A percentile compares a stretch with the other conserved stretches of the same genome.
Conservation (phyloP, 1,140 invertebrate genomes). For the Aethina tumida region DNA sequence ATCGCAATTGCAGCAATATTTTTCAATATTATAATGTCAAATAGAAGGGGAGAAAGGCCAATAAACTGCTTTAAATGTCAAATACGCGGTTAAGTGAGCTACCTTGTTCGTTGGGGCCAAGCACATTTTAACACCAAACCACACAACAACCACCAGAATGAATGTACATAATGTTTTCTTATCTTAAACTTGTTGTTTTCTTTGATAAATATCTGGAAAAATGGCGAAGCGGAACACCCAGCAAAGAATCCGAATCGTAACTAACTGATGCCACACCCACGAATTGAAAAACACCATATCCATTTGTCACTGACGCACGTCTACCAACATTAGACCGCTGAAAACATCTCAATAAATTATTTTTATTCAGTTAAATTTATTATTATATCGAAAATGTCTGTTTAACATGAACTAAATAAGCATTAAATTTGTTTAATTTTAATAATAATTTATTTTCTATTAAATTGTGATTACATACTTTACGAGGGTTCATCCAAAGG, state of each 20-base stretch:
- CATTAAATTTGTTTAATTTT: too few species aligned
- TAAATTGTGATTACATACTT: too few species aligned
- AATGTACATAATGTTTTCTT: conserved; percentile 1
- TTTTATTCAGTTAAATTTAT: too few species aligned
- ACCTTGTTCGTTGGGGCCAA: conserved; percentile 4
- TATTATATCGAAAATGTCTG: too few species aligned
- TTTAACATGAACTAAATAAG: too few species aligned
- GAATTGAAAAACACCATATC: conserved; percentile 10
- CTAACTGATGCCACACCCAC: conserved; percentile 10
- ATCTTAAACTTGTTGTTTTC: conserved; percentile 3
- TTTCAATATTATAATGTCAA: conserved; percentile 17
- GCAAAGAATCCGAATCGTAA: conserved; percentile 6
- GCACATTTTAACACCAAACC: conserved; percentile 5
- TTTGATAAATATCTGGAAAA: conserved; percentile 15
- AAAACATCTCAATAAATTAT: too few species aligned
- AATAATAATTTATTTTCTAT: too few species aligned
- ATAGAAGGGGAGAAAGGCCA: conserved; percentile 16
- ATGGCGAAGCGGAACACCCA: conserved; percentile 21
- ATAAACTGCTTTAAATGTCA: conserved; percentile 16
- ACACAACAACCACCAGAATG: conserved; percentile 6
- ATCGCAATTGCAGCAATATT: conserved; percentile 1
- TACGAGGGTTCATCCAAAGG: too few species aligned
- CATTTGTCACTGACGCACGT: too few species aligned
- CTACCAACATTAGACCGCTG: too few species aligned
- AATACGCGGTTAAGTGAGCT: background rate